Base-by-base conservation (phyloP, 2,113 vertebrate genomes). In the Columba livia region DNA sequence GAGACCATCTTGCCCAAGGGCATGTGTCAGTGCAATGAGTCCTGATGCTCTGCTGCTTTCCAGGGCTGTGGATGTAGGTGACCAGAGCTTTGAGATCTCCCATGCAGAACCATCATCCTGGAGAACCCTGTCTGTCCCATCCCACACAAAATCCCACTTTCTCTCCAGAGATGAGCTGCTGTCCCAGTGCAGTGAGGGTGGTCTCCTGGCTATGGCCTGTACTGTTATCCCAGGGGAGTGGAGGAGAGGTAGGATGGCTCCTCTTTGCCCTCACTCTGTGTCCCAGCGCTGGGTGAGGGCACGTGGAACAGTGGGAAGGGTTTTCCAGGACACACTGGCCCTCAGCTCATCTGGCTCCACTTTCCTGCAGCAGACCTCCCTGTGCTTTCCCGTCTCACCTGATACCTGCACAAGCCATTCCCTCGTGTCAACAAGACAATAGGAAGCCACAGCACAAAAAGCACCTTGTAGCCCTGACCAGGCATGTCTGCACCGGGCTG, bases 1-100 rank as follows among this genome's bases (percentile, higher is more conserved):
- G 36, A 4, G 1, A 32, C n/a, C 2, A 2, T 11, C 2, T 25
- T 54, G 38, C 16, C 48, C 44, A 28, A n/a, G 29, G 48, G n/a
- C 10, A 1, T 3, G 3, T 2, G 7, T 12, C 0, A 0, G 61
- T 40, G 62, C 79, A 67, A 34, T 2, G 28, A 74, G 72, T 31
- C 31, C 57, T 69, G 34, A 48, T 61, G 62, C 57, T 62, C 85
- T 82, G 38, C 58, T 31, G 13, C 51, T 40, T 72, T 38, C 65
- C 82, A 64, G 29, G 7, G 32, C 58, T 77, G 47, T 34, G 14
- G 15, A 3, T 9, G 25, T 32, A 34, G 26, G 12, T 54, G 47
- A 53, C 10, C 54, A 44, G 50, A 56, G 24, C 32, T 86, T 58
- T 51, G 62, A 74, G 42, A 14, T 17, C 17, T 12, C 42, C 32